Base-by-base conservation (phyloP, 2,797 vertebrate genomes). In the Periparus ater region DNA sequence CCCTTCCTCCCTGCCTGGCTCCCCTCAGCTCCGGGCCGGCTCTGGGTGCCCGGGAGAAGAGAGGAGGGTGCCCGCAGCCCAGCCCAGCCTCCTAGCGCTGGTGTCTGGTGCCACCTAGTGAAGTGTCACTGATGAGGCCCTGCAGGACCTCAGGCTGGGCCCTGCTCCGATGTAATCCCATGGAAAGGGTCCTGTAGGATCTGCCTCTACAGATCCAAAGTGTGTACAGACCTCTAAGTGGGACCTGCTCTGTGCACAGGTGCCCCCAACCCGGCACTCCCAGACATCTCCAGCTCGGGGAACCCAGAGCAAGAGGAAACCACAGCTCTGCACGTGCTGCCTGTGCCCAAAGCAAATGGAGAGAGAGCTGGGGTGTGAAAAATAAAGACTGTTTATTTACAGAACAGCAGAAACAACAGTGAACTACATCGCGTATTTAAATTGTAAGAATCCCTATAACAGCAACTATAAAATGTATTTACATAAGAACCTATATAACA, bases 91-190 rank as follows among this genome's bases (percentile, higher is more conserved):
- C 21, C 12, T 4, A 75, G 53, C 9, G 5, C 88, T 57, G 92
- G 94, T 85, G 71, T 93, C 80, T 96, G 85, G 93, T 95, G 96
- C 90, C 94, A 93, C 21, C 94, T 94, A 95, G 93, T 86, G 95
- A 44, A 58, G 67, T 18, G 40, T 27, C 30, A 8, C 1, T 7
- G 5, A 1, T 0, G 76, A 27, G 65, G 79, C 72, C 51, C 61
- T 13, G 65, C 72, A 44, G 60, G 26, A 14, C 8, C 68, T 2
- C 36, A 12, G 50, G 8, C 21, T 18, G 2, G 0, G 66, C 47
- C 17, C 42, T 2, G 50, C 58, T 53, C 38, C 22, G 78, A 2
- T 2, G 15, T 0, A 0, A 62, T 21, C n/a, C 48, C 68, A 19
- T 3, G 5, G 25, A 54, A n/a, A 19, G 10, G 15, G 8, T 6